These are phyloP conservation scores for Lepidostoma basale DNA, from an alignment of 1,140 invertebrate species.

Conservation along the genomic window DNA sequence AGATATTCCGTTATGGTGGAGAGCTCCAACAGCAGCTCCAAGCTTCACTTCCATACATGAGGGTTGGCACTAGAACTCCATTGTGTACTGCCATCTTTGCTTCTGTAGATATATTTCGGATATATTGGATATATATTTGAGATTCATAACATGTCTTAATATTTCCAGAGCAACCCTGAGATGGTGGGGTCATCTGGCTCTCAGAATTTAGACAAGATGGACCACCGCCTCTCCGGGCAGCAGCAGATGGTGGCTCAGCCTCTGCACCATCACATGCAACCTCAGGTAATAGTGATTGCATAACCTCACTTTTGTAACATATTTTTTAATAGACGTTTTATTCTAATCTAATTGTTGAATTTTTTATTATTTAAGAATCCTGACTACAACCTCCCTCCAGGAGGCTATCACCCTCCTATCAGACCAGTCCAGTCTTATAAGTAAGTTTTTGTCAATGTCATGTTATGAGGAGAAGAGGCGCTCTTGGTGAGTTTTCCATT, in stretches of 20 bases:
- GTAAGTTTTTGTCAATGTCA: conserved; percentile 29
- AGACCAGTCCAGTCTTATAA: conserved; percentile 23
- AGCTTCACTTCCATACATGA: no score
- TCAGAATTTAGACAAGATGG: conserved; percentile 70
- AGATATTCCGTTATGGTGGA: no score
- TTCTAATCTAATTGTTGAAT: background rate
- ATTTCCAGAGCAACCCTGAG: conserved; percentile 15
- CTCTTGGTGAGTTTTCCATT: no score
- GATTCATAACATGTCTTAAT: no score
- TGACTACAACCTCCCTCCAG: conserved; percentile 27
- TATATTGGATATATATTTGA: no score
- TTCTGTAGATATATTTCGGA: no score
- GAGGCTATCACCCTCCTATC: conserved; percentile 7
- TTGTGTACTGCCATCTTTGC: no score
- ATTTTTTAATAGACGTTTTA: no score
- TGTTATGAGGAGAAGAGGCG: no score
- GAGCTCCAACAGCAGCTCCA: no score
- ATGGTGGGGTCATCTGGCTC: conserved; percentile 71
- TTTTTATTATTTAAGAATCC: conserved; percentile 31
- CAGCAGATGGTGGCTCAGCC: background rate
- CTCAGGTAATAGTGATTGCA: background rate
- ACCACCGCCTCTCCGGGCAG: conserved; percentile 41
- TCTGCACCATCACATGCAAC: background rate
- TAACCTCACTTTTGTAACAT: background rate
- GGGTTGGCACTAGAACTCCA: no score